Evolutionary conservation across 2,113 vertebrate genomes (phyloP), one percentile per base, ranked within the genome.

Genomic region (Pimephales promelas): DNA sequence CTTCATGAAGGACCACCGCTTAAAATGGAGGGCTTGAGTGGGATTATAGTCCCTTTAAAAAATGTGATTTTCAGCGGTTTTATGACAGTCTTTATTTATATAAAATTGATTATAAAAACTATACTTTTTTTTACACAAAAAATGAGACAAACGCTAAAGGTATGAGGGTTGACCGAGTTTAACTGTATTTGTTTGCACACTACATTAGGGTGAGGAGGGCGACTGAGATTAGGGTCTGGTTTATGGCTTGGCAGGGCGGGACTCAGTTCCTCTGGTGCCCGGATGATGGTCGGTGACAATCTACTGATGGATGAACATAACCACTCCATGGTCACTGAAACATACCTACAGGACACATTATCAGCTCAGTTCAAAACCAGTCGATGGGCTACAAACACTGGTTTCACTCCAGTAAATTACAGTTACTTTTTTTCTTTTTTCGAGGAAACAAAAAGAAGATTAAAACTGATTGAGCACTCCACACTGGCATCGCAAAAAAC

Each of bases 91-190:
- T 95, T 83, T 59, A 88, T 86, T 94, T 96, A 96, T 96, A 96
- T 96, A 97, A 96, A 97, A 97, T 96, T 92, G 94, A 95, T 96
- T 97, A 97, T 96, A 98, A 99, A 99, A 98, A 97, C 95, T 97
- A 97, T 95, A 97, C 95, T 96, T 91, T 79, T 79, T 96, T 95
- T 96, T 95, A 95, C 94, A 96, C 95, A 91, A 90, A 88, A 94
- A 94, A 40, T 40, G 93, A 93, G 95, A 96, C 94, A 95, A 96
- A 97, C 92, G 94, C 94, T 95, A 94, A 81, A 94, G 92, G 94
- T 95, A 94, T 94, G 94, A 84, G 86, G 47, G 70, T 92, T 94
- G 94, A 95, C 92, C 94, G 94, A 95, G 92, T 79, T 85, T 74
- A 79, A 80, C 79, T 64, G 52, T 84, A 71, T 93, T 94, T 91